Evolutionary conservation across 2,797 vertebrate genomes (phyloP).

Genomic region (Tachyglossus aculeatus): DNA sequence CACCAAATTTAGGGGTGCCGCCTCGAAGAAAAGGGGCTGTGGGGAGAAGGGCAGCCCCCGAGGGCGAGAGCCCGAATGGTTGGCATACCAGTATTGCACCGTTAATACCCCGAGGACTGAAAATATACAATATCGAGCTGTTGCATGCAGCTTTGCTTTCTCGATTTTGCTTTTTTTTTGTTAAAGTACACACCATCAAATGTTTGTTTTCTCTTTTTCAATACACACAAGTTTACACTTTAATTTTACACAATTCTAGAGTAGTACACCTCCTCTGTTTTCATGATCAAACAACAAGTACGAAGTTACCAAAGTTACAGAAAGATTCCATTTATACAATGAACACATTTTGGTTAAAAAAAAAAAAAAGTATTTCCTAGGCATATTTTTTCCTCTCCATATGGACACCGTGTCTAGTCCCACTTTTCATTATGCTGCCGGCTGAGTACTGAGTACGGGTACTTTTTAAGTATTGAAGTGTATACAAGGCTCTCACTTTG

Average conservation of each 20-base stretch:
- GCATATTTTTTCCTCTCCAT: slow-evolving; percentile 89
- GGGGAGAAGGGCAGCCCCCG: slow-evolving; percentile 48
- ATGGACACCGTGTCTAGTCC: slow-evolving; percentile 95
- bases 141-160: slow-evolving; percentile 81
- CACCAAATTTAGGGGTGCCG: background rate
- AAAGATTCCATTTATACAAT: slow-evolving; percentile 82
- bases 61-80: slow-evolving; percentile 54
- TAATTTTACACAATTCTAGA: slow-evolving; percentile 83
- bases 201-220: slow-evolving; percentile 72
- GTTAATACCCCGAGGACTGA: slow-evolving; percentile 79
- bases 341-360: slow-evolving; percentile 80
- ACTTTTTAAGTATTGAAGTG: slow-evolving; percentile 98
- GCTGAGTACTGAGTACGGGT: slow-evolving; percentile 96
- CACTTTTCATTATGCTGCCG: slow-evolving; percentile 96
- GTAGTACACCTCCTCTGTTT: slow-evolving; percentile 77
- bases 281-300: slow-evolving; percentile 80
- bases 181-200: slow-evolving; percentile 75
- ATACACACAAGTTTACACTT: slow-evolving; percentile 76
- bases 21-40: background rate
- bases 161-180: too few species aligned
- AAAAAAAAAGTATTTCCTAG: too few species aligned
- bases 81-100: slow-evolving; percentile 81
- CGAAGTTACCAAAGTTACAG: slow-evolving; percentile 82
- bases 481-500: slow-evolving; percentile 99
- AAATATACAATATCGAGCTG: slow-evolving; percentile 80